A percentile compares a stretch with the other conserved stretches of the same genome.
Evolutionary conservation across 2,888 invertebrate species (phyloP).

Genomic region (Acrocera orbiculus): DNA sequence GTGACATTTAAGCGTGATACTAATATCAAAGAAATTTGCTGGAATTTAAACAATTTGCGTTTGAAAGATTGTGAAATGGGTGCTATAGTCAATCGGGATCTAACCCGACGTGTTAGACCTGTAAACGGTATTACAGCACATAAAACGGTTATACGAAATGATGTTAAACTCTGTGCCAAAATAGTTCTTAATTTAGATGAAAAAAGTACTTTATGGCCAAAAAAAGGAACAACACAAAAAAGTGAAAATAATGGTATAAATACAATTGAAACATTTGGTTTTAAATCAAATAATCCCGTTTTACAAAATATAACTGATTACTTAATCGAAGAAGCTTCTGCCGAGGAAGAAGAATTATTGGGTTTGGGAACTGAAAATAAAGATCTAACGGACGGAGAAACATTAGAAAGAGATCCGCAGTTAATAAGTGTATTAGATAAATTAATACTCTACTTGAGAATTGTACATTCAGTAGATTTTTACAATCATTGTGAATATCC

Average conservation of each 20-base stretch:
- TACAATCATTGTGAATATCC: conserved; percentile 99
- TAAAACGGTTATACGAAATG: conserved; percentile 72
- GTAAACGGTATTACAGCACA: conserved; percentile 82
- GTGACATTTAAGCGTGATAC: conserved; percentile 92
- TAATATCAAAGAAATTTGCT: conserved; percentile 98
- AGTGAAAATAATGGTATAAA: conserved; percentile 10
- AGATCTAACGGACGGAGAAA: conserved; percentile 33
- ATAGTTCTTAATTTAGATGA: conserved; percentile 81
- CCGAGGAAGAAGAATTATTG: conserved; percentile 89
- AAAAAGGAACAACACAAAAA: background rate
- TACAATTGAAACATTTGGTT: conserved; percentile 35
- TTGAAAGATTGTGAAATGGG: conserved; percentile 36
- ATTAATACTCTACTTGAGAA: conserved; percentile 78
- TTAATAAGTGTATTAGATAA: conserved; percentile 56
- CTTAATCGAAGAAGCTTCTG: conserved; percentile 93
- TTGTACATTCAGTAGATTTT: conserved; percentile 97
- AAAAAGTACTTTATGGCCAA: conserved; percentile 61
- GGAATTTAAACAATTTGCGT: conserved; percentile 91
- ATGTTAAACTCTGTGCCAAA: conserved; percentile 81
- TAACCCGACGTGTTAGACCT: conserved; percentile 82
- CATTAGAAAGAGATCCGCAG: conserved; percentile 52
- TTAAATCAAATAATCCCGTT: conserved; percentile 79
- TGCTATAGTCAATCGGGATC: conserved; percentile 86
- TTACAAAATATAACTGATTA: conserved; percentile 94
- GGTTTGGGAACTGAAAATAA: conserved; percentile 41